These are phyloP conservation scores for Anomalospiza imberbis DNA, from an alignment of 2,797 vertebrate species.

Conservation along the genomic window DNA sequence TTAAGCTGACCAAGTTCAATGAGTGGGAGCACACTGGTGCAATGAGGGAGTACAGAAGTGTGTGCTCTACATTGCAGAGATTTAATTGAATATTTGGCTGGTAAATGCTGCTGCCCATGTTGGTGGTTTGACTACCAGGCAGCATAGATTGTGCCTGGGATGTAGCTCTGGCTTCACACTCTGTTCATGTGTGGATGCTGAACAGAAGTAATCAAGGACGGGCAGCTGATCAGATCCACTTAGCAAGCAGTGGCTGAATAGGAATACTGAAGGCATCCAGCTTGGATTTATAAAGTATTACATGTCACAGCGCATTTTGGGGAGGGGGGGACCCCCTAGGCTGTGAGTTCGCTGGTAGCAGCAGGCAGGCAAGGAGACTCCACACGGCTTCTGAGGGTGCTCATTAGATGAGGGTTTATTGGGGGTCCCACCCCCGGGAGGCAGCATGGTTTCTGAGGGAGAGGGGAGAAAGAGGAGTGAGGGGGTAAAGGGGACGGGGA, in stretches of 20 bases:
- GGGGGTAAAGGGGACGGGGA: no score
- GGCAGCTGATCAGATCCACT: background rate
- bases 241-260: background rate
- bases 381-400: no score
- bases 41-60: fast-evolving
- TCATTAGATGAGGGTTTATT: no score
- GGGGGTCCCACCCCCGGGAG: no score
- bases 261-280: background rate
- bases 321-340: no score
- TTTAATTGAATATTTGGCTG: background rate
- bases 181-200: fast-evolving
- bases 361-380: no score
- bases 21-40: background rate
- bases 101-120: background rate
- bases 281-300: background rate
- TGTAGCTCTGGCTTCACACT: background rate
- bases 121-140: background rate
- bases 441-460: no score
- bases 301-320: no score
- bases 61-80: background rate
- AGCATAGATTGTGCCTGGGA: background rate
- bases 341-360: no score
- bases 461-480: no score
- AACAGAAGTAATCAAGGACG: background rate
- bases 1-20: fast-evolving